Percentiles rank a stretch among this genome's conserved stretches.
Conservation (phyloP, 2,797 vertebrate genomes). For the Pipistrellus nathusii region DNA sequence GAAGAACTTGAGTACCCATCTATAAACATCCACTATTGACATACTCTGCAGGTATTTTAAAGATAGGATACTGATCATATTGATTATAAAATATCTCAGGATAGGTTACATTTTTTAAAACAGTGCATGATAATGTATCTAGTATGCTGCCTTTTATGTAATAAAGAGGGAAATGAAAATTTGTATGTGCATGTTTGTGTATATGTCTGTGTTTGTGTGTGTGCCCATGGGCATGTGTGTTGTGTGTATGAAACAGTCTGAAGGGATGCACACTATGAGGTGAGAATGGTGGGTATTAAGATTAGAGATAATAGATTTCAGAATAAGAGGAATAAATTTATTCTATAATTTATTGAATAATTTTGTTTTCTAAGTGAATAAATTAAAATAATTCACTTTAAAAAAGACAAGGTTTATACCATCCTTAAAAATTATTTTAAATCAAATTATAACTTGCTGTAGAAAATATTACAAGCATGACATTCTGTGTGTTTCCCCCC, state of each 20-base stretch:
- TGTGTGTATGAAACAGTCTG: not conserved
- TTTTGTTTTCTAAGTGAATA: conserved; percentile 15
- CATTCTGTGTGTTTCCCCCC: conserved; percentile 10
- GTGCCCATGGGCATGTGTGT: too few relatives aligned
- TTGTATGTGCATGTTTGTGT: not conserved
- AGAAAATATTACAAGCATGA: not conserved
- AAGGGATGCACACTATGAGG: not conserved
- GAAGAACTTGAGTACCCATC: not conserved
- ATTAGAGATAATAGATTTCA: not conserved
- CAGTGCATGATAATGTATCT: not conserved
- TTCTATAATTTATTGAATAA: not conserved
- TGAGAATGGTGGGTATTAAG: not conserved
- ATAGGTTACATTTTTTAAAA: not conserved
- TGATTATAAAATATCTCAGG: not conserved
- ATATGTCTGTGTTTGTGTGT: not conserved
- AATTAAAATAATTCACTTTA: conserved; percentile 22
- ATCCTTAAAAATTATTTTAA: not conserved
- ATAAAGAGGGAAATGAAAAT: not conserved
- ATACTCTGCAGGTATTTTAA: not conserved
- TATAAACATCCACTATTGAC: not conserved
- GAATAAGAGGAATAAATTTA: not conserved
- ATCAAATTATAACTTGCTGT: not conserved
- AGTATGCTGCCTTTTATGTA: not conserved
- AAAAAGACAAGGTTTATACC: not conserved
- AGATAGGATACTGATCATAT: not conserved